These are phyloP conservation scores for Teleogryllus occipitalis DNA, from an alignment of 1,140 invertebrate genomes.

Conservation along the genomic window DNA sequence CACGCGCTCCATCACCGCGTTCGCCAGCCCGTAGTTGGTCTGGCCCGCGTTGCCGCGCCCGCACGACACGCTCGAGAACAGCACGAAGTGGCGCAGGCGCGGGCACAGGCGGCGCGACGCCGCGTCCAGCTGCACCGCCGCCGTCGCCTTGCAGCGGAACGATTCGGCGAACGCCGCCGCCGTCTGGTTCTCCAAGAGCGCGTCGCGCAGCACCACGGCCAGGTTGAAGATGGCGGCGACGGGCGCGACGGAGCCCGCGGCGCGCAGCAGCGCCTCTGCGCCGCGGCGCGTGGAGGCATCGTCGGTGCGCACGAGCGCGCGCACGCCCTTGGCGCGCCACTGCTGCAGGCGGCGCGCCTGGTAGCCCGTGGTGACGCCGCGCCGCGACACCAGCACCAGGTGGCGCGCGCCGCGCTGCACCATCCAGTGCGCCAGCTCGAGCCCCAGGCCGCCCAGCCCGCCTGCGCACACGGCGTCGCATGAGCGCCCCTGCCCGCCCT, in stretches of 20 bases:
- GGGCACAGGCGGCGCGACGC: too few species aligned
- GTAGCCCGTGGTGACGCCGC: constrained; percentile 34
- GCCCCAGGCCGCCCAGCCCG: constrained; percentile 82
- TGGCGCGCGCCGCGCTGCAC: constrained; percentile 51
- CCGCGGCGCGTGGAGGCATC: constrained; percentile 42
- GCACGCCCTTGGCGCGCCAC: constrained; percentile 40
- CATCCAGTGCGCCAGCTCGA: constrained; percentile 86
- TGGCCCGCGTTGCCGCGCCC: constrained; percentile 28
- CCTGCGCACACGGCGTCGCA: constrained; percentile 46
- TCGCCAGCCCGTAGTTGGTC: constrained; percentile 29
- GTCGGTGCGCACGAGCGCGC: constrained; percentile 39
- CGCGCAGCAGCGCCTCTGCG: constrained; percentile 47
- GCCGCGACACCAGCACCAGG: constrained; percentile 49
- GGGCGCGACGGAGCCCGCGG: constrained; percentile 47
- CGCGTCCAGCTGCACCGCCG: too few species aligned
- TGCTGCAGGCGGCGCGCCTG: constrained; percentile 41
- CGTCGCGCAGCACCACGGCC: constrained; percentile 43
- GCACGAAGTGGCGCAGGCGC: constrained; percentile 30
- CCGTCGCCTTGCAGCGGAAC: too few species aligned
- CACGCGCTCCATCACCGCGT: constrained; percentile 29
- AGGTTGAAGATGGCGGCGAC: constrained; percentile 73
- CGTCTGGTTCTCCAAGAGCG: too few species aligned
- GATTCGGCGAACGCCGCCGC: too few species aligned
- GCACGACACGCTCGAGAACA: constrained; percentile 28
- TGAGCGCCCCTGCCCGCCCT: too few species aligned